Evolutionary conservation across 1,140 invertebrate species (phyloP).

Genomic region (Homarus americanus): DNA sequence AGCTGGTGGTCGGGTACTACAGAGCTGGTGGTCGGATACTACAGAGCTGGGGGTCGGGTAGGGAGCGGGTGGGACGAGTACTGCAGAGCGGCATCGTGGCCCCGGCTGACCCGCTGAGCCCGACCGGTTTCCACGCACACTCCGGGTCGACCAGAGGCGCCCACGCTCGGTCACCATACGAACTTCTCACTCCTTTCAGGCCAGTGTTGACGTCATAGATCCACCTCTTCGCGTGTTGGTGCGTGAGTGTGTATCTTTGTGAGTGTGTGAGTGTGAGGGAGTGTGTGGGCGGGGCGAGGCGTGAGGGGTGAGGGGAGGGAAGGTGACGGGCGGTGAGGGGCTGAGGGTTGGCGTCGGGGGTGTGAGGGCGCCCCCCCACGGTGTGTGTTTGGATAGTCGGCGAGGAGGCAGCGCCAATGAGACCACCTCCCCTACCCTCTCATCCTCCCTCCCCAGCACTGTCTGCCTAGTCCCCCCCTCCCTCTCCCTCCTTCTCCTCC

Average conservation of each 20-base stretch:
- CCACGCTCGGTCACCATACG: background rate
- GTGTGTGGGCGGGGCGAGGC: background rate
- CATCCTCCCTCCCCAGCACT: background rate
- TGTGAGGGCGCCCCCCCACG: constrained; percentile 41
- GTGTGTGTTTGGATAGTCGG: constrained; percentile 68
- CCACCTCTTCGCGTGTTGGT: too few relatives aligned
- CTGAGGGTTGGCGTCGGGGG: background rate
- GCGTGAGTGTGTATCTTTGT: too few relatives aligned
- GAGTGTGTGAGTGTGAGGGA: background rate
- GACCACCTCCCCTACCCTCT: constrained; percentile 6
- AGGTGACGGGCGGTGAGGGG: background rate
- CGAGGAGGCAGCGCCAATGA: constrained; percentile 64
- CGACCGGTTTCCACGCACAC: constrained; percentile 26
- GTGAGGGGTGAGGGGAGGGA: background rate
- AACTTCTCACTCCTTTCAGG: background rate
- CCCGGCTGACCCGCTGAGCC: constrained; percentile 46
- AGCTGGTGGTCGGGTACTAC: too few relatives aligned
- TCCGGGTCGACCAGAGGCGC: background rate
- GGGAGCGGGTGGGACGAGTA: background rate
- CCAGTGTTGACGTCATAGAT: background rate
- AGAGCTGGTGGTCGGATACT: too few relatives aligned
- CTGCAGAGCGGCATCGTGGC: background rate
- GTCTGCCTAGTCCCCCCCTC: background rate
- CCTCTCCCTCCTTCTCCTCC: background rate
- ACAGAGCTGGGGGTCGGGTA: too few relatives aligned